Conservation (phyloP, 2,888 invertebrate species). For the Dione juno region DNA sequence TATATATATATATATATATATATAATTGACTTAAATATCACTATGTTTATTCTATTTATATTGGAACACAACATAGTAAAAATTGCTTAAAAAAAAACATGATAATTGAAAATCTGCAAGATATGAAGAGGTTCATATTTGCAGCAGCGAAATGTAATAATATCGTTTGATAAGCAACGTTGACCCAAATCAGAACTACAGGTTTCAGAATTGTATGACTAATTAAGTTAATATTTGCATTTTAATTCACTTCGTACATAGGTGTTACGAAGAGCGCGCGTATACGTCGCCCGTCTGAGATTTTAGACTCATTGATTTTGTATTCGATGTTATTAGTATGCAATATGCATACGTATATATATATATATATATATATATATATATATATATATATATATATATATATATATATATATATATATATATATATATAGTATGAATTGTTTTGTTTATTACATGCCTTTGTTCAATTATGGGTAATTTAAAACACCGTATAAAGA, state of each 20-base stretch:
- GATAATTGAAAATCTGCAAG: not conserved
- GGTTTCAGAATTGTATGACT: conserved; percentile 5
- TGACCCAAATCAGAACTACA: conserved; percentile 26
- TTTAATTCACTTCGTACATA: not conserved
- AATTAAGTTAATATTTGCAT: conserved; percentile 19
- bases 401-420: too few species aligned
- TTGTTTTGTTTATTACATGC: too few species aligned
- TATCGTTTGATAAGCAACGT: conserved; percentile 30
- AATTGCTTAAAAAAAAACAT: not conserved
- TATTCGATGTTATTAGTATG: not conserved
- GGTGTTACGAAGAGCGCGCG: conserved; percentile 7
- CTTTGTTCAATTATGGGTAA: not conserved
- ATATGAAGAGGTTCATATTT: conserved; percentile 15
- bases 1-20: too few species aligned
- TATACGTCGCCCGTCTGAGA: not conserved
- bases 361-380: too few species aligned
- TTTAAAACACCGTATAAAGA: not conserved
- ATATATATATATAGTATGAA: too few species aligned
- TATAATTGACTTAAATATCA: too few species aligned
- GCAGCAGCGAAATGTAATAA: conserved; percentile 27
- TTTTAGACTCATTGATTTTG: not conserved
- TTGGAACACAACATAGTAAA: not conserved
- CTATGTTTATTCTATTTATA: too few species aligned
- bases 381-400: too few species aligned
- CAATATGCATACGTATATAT: too few species aligned